Evolutionary conservation across 2,888 invertebrate genomes (phyloP).

Genomic region (Agrochola lychnidis): DNA sequence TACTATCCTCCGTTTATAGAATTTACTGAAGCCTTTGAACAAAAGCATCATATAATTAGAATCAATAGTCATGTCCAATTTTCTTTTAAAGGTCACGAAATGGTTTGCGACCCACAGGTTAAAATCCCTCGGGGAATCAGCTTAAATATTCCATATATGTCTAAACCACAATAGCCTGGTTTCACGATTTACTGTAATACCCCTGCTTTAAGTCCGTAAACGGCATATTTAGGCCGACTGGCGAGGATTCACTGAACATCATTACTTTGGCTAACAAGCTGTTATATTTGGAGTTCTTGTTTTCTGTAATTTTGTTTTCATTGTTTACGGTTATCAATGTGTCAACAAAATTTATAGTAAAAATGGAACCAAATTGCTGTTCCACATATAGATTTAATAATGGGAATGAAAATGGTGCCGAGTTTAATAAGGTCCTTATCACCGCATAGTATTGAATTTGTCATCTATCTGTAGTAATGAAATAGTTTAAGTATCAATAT

Average conservation of each 20-base stretch:
- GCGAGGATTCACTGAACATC: conserved; percentile 58
- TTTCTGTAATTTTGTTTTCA: conserved; percentile 56
- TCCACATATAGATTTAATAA: conserved; percentile 33
- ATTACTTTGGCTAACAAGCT: conserved; percentile 64
- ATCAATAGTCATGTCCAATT: conserved; percentile 78
- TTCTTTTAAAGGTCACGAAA: conserved; percentile 76
- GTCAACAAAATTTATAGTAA: conserved; percentile 41
- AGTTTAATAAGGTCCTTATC: conserved; percentile 1
- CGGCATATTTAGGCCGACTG: conserved; percentile 65
- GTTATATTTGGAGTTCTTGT: conserved; percentile 56
- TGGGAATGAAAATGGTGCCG: conserved; percentile 16
- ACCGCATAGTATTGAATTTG: not conserved
- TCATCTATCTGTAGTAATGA: not conserved
- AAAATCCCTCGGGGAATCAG: conserved; percentile 73
- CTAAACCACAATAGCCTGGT: conserved; percentile 79
- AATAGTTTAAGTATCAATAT: conserved; percentile 42
- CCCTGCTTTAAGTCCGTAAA: conserved; percentile 78
- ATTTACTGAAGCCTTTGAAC: conserved; percentile 56
- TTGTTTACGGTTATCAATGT: conserved; percentile 50
- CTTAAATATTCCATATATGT: conserved; percentile 81
- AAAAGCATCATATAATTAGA: conserved; percentile 75
- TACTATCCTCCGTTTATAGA: conserved; percentile 48
- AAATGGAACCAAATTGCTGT: conserved; percentile 22
- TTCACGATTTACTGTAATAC: conserved; percentile 82
- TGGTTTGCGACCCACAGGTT: conserved; percentile 75